Evolutionary conservation across 2,113 vertebrate species (phyloP), one percentile per base, ranked within the genome.

Genomic region (Potamarius usumacintae): DNA sequence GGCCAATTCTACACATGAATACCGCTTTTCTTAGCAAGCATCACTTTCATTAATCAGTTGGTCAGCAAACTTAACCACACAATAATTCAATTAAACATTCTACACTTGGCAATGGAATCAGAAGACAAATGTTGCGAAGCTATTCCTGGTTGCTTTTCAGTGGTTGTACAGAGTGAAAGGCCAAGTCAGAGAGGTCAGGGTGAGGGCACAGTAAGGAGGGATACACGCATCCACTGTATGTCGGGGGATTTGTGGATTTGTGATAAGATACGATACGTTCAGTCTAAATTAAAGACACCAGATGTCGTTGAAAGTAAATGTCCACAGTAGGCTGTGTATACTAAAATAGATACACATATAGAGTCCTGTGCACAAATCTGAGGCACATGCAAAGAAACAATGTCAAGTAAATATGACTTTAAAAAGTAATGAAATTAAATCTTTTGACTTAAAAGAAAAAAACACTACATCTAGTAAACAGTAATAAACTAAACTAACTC

Each of bases 1-100:
- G 77, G 34, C 20, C 78, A 74, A 79, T 84, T 83, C 62, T 89
- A 83, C 85, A 83, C 77, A 2, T 82, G 86, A 87, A 87, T 77
- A 48, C 55, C 30, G 65, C 58, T 74, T 86, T 83, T 72, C 11
- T 82, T 81, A 84, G 83, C 25, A 82, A 84, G 25, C 50, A 25
- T 67, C 9, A 22, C 57, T 85, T 57, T 20, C 11, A 76, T 50
- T 50, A 85, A 27, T 82, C 65, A 78, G 27, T 25, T 14, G 52
- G 67, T 85, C 62, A 82, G 65, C 55, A 82, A 69, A 27, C 48
- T 74, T 74, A 82, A 67, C 50, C 76, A 72, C 78, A 71, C 10
- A 9, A 63, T 90, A 57, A 89, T 86, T 85, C 65, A 74, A 89
- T 90, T 57, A 60, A 60, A 65, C 17, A 27, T 50, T 77, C n/a